Evolutionary conservation across 2,113 vertebrate species (phyloP).

Genomic region (Sceloporus tristichus): DNA sequence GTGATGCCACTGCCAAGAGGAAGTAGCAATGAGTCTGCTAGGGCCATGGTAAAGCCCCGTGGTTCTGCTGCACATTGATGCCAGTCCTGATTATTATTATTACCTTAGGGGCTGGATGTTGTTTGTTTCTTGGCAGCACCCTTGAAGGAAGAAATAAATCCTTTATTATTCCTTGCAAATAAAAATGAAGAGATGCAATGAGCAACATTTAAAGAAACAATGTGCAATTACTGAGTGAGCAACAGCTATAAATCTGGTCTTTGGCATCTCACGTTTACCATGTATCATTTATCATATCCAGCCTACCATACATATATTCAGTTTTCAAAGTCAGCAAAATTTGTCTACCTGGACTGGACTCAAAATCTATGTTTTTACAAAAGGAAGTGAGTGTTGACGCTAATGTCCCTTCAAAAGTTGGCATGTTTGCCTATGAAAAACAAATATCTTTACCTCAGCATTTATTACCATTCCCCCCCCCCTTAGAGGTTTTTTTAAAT

Average conservation of each 20-base stretch:
- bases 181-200: neutral
- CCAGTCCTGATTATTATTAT: neutral
- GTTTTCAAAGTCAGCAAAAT: constrained; percentile 18
- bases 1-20: too few species aligned
- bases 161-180: constrained; percentile 1
- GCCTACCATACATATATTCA: neutral
- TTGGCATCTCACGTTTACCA: constrained; percentile 7
- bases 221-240: neutral
- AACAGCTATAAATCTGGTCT: constrained; percentile 29
- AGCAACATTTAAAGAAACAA: constrained; percentile 1
- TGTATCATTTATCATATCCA: neutral
- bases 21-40: neutral
- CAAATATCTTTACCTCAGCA: neutral
- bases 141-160: neutral
- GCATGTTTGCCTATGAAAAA: constrained; percentile 19
- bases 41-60: neutral
- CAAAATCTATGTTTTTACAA: constrained; percentile 26
- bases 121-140: neutral
- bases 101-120: constrained; percentile 12
- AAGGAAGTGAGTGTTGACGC: constrained; percentile 9
- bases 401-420: constrained; percentile 24
- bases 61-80: too few species aligned
- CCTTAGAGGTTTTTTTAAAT: constrained; percentile 18
- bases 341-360: constrained; percentile 14
- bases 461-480: constrained; percentile 5